Evolutionary conservation across 1,140 invertebrate species (phyloP), one percentile per base, ranked within the genome.

Genomic region (Papilio aristodemus): DNA sequence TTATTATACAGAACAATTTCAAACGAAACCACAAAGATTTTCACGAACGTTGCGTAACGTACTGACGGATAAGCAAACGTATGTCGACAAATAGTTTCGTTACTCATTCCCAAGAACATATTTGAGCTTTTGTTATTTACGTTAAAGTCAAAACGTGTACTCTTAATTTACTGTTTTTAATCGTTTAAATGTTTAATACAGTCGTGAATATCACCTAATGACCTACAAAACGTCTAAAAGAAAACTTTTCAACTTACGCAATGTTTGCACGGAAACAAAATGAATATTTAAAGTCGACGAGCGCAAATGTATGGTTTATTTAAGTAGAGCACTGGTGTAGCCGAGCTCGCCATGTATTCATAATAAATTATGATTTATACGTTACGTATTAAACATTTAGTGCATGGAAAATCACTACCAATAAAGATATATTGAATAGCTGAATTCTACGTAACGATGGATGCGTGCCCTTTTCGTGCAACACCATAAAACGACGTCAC

Each of bases 201-300:
- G 17, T 54, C 19, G 9, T 54, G 17, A 54, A 75, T 74, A 74
- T 80, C 79, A 78, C 83, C 77, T 77, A 81, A 81, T 86, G 78
- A 87, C 85, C 85, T 71, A 84, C 72, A 80, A 84, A 73, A 75
- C 73, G 76, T 73, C 80, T 77, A 75, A 80, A 82, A 83, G 72
- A 77, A 83, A 76, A 66, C 76, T 76, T 77, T 69, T 78, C 71
- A 71, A 68, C 74, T 75, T 77, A 75, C 77, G 79, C 79, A 87
- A 85, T 82, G 77, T 81, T 78, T 80, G 63, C 72, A 58, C 39
- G 69, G 73, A 81, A 77, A 77, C 74, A 72, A 71, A 76, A 66
- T 71, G 60, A 67, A 62, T 70, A 64, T 76, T 70, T 71, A 76
- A 72, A 72, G 50, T 68, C 58, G 46, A n/a, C 38, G 63, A 41